phyloP scores from a whole-genome alignment of 30 jellyfish, hydroid and myxozoan genomes.

The Catostylus mosaicus region DNA sequence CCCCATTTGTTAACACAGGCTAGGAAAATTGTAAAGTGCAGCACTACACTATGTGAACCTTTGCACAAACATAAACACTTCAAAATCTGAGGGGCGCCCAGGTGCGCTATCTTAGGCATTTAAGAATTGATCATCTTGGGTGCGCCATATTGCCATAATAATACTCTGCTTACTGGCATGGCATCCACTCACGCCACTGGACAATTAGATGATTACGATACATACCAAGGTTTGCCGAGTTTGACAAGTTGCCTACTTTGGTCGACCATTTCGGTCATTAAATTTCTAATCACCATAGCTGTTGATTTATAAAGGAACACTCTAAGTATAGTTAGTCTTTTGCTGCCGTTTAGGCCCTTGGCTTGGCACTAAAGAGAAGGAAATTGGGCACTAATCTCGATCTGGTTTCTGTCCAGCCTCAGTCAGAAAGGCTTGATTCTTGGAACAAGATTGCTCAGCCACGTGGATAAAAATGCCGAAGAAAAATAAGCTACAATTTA shows the following conservation, averaged over 20 bases:
- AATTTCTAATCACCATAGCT: neutral
- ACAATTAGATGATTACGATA: neutral
- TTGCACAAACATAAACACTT: too few relatives aligned
- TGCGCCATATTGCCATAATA: too few relatives aligned
- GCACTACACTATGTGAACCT: too few relatives aligned
- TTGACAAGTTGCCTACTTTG: conserved; percentile 19
- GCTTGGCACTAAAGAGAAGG: neutral
- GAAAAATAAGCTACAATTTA: neutral
- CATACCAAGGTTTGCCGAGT: conserved; percentile 37
- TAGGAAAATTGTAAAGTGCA: too few relatives aligned
- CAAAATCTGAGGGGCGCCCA: too few relatives aligned
- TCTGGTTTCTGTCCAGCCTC: neutral
- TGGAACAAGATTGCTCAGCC: neutral
- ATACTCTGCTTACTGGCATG: too few relatives aligned
- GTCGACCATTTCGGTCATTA: conserved; percentile 11
- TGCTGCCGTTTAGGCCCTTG: neutral
- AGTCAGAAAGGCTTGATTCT: neutral
- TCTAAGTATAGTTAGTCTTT: neutral
- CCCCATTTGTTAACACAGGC: too few relatives aligned
- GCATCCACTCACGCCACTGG: neutral
- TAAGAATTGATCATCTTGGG: too few relatives aligned
- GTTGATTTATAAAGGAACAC: neutral
- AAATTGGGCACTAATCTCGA: conserved; percentile 1
- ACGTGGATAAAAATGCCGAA: neutral
- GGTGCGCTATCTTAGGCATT: too few relatives aligned